Conservation (phyloP, 2,113 vertebrate species). For the Mustela nigripes region DNA sequence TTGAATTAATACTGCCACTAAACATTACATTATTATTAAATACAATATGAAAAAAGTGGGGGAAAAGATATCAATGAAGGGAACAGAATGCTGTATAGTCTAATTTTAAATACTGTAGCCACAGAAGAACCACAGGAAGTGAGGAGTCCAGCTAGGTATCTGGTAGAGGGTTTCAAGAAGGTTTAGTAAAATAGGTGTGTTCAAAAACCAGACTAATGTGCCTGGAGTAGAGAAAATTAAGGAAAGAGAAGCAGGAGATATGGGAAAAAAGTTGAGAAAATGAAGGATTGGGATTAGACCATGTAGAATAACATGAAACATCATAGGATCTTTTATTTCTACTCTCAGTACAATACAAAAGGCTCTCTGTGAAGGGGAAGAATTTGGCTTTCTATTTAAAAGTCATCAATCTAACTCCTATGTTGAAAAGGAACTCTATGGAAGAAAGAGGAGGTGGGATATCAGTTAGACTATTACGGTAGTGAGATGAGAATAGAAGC, state of each 20-base stretch:
- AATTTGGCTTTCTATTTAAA: not conserved
- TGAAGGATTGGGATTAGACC: not conserved
- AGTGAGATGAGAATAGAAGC: not conserved
- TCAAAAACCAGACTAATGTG: not conserved
- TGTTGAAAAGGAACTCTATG: not conserved
- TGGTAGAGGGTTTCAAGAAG: not conserved
- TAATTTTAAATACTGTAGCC: not conserved
- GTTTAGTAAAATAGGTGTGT: not conserved
- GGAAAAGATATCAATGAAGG: not conserved
- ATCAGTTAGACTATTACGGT: not conserved
- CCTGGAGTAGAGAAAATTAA: not conserved
- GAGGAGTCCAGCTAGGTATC: not conserved
- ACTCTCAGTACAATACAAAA: not conserved
- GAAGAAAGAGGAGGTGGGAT: not conserved
- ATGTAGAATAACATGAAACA: not conserved
- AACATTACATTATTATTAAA: not conserved
- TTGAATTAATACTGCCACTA: not conserved
- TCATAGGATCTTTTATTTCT: not conserved
- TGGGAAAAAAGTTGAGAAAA: no score
- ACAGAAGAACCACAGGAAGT: not conserved
- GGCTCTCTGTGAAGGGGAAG: not conserved
- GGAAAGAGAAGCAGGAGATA: not conserved
- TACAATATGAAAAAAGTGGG: not conserved
- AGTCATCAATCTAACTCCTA: not conserved
- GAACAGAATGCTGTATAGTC: not conserved